A percentile compares a stretch with the other conserved stretches of the same genome.
Conservation (phyloP, 2,113 vertebrate species). For the Datnioides undecimradiatus region DNA sequence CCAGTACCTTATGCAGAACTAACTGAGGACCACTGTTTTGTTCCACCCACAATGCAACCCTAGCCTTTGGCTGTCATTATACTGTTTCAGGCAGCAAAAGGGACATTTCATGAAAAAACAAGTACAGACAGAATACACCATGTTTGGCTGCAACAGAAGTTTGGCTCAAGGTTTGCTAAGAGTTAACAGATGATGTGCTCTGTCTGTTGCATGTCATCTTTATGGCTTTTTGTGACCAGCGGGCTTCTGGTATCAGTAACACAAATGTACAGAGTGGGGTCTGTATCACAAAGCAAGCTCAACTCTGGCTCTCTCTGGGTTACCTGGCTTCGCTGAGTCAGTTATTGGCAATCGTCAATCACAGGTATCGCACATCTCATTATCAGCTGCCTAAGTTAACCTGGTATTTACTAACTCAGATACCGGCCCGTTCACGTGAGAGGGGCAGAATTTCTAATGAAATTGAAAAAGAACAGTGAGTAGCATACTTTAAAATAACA, state of each 20-base stretch:
- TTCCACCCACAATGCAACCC: conserved; percentile 3
- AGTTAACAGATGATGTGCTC: not conserved
- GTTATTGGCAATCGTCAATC: not conserved
- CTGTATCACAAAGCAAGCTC: conserved; percentile 13
- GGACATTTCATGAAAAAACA: conserved; percentile 15
- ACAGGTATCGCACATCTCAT: not conserved
- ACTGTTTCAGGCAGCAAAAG: conserved; percentile 6
- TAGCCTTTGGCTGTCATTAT: conserved; percentile 8
- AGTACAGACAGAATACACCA: conserved; percentile 4
- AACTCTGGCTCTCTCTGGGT: not conserved
- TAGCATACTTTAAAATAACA: not conserved
- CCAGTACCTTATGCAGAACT: conserved; percentile 89
- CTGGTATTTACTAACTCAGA: not conserved
- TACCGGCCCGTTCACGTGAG: not conserved
- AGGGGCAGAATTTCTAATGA: not conserved
- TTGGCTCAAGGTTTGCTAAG: conserved; percentile 1
- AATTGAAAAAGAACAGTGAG: not conserved
- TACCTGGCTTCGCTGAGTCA: not conserved
- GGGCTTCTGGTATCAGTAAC: conserved; percentile 41
- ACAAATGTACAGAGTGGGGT: conserved; percentile 22
- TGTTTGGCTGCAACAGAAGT: conserved; percentile 2
- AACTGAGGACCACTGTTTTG: conserved; percentile 51
- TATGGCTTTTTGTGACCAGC: conserved; percentile 47
- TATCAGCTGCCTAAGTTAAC: not conserved
- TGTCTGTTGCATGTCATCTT: conserved; percentile 16